A percentile compares a stretch with the other conserved stretches of the same genome.
Conservation (phyloP, 2,113 vertebrate species). For the Neodon shergylaensis region DNA sequence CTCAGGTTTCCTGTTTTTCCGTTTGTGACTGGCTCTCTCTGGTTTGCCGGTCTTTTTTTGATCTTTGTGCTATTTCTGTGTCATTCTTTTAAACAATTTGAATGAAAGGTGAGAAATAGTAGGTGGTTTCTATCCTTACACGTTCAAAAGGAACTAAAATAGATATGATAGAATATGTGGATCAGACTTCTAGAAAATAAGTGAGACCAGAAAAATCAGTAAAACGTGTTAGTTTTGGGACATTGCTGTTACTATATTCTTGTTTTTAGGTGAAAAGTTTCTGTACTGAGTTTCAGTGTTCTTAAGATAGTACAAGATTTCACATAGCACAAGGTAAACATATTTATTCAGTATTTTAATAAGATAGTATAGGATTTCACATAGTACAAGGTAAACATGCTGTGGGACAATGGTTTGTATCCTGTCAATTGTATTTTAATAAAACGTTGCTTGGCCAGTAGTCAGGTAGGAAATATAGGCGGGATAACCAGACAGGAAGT, state of each 20-base stretch:
- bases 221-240: not conserved
- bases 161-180: constrained; percentile 33
- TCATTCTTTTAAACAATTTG: constrained; percentile 3
- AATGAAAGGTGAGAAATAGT: not conserved
- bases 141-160: constrained; percentile 30
- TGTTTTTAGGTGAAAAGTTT: constrained; percentile 18
- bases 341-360: no score
- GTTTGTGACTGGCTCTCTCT: not conserved
- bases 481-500: no score
- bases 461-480: no score
- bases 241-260: not conserved
- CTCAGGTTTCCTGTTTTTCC: not conserved
- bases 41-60: not conserved
- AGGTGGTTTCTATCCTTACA: not conserved
- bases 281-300: not conserved
- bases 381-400: no score
- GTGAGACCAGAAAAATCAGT: constrained; percentile 16
- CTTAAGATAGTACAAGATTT: constrained; percentile 13
- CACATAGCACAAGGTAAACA: not conserved
- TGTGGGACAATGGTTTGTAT: no score
- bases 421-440: no score
- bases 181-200: constrained; percentile 53
- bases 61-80: not conserved
- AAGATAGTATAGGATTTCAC: no score
- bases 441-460: no score